phyloP scores from a whole-genome alignment of 2,113 vertebrate genomes.

The Oryctolagus cuniculus region DNA sequence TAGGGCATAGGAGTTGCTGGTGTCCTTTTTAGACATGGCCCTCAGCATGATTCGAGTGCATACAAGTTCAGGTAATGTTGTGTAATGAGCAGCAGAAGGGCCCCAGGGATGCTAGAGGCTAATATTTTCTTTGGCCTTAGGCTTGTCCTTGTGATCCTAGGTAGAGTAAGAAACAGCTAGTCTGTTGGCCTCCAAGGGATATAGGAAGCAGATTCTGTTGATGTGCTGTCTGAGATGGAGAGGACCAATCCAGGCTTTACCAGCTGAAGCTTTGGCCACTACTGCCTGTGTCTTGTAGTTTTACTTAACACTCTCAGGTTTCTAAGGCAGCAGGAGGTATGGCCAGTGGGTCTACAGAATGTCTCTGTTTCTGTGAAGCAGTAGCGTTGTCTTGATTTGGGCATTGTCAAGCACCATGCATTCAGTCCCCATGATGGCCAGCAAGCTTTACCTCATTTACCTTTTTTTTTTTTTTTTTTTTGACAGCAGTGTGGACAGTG shows the following conservation, averaged over 20 bases:
- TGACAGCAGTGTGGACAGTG: too few relatives aligned
- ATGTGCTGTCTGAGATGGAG: not conserved
- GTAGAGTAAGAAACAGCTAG: not conserved
- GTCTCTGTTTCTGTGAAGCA: constrained; percentile 47
- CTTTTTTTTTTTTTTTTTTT: too few relatives aligned
- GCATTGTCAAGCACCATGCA: not conserved
- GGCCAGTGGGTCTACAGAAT: not conserved
- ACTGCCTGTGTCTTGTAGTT: not conserved
- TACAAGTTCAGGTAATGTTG: not conserved
- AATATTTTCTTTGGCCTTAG: not conserved
- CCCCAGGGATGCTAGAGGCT: not conserved
- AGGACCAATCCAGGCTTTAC: not conserved
- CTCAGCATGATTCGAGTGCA: not conserved
- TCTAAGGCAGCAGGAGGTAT: not conserved
- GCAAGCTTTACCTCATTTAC: not conserved
- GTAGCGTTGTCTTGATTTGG: not conserved
- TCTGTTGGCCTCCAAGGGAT: not conserved
- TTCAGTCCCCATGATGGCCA: not conserved
- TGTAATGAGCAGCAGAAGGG: not conserved
- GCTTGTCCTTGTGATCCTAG: not conserved
- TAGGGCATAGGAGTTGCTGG: not conserved
- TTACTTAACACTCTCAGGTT: not conserved
- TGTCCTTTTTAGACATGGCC: not conserved
- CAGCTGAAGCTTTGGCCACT: not conserved
- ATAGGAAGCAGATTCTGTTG: not conserved